These are phyloP conservation scores for Melopsittacus undulatus DNA, from an alignment of 2,797 vertebrate species.

Conservation along the genomic window DNA sequence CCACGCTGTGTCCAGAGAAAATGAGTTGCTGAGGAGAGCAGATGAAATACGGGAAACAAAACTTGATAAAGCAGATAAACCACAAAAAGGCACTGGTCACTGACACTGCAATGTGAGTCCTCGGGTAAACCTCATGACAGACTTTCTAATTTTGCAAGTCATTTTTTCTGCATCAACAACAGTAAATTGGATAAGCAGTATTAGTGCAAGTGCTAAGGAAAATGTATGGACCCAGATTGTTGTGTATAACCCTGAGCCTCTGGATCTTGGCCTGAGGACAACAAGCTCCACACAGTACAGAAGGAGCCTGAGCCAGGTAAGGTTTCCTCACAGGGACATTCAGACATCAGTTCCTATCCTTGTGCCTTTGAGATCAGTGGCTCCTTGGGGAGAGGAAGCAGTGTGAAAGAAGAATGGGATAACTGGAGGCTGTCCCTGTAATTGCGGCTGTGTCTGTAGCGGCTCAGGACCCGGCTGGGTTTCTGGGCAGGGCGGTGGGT, in stretches of 20 bases:
- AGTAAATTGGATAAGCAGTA: not conserved
- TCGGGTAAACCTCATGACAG: not conserved
- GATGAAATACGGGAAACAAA: not conserved
- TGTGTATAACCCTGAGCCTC: no score
- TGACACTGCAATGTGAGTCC: no score
- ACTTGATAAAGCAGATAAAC: not conserved
- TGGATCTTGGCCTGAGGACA: not conserved
- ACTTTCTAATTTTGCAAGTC: accelerated
- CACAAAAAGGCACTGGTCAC: not conserved
- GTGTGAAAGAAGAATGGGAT: accelerated
- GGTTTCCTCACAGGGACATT: not conserved
- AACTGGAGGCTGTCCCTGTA: accelerated
- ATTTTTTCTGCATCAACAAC: not conserved
- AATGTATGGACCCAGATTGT: accelerated
- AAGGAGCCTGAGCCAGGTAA: no score
- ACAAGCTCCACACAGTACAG: accelerated
- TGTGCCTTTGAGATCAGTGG: accelerated
- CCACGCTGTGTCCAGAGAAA: accelerated
- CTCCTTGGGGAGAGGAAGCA: accelerated
- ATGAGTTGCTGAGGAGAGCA: not conserved
- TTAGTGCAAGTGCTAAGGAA: not conserved
- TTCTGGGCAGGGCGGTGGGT: accelerated
- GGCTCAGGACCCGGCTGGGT: accelerated
- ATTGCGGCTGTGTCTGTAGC: accelerated
- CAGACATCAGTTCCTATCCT: accelerated